These are phyloP conservation scores for Acrobasis suavella DNA, from an alignment of 2,888 invertebrate species.

Conservation along the genomic window DNA sequence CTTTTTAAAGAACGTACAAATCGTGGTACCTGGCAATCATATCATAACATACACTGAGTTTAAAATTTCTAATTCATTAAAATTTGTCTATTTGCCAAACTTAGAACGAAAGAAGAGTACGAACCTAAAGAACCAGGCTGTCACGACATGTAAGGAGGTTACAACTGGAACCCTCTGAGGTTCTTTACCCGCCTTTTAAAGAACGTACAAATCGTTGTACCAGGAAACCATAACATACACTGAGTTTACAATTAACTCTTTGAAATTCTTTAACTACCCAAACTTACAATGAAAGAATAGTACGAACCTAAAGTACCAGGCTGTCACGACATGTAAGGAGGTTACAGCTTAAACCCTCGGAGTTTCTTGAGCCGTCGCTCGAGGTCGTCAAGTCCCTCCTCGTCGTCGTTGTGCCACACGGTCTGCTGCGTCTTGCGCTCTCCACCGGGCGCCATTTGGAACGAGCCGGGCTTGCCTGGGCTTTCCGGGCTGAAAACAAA, in stretches of 20 bases:
- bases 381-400: conserved; percentile 45
- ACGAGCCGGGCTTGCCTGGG: conserved; percentile 54
- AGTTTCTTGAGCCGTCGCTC: conserved; percentile 59
- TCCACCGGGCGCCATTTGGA: conserved; percentile 72
- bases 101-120: no score
- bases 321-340: background rate
- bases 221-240: background rate
- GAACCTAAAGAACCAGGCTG: background rate
- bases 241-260: no score
- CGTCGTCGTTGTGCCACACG: conserved; percentile 38
- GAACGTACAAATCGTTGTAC: background rate
- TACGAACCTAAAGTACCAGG: no score
- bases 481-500: conserved; percentile 51
- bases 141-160: background rate
- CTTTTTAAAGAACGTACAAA: conserved; percentile 54
- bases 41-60: no score
- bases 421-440: conserved; percentile 45
- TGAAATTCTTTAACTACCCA: no score
- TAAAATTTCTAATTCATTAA: no score
- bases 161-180: background rate
- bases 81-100: no score
- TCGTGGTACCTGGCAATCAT: no score
- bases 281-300: no score
- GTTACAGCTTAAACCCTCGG: conserved; percentile 62
- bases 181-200: background rate